Evolutionary conservation across 2,888 invertebrate species (phyloP), one percentile per base, ranked within the genome.

Genomic region (Phymatocera aterrima): DNA sequence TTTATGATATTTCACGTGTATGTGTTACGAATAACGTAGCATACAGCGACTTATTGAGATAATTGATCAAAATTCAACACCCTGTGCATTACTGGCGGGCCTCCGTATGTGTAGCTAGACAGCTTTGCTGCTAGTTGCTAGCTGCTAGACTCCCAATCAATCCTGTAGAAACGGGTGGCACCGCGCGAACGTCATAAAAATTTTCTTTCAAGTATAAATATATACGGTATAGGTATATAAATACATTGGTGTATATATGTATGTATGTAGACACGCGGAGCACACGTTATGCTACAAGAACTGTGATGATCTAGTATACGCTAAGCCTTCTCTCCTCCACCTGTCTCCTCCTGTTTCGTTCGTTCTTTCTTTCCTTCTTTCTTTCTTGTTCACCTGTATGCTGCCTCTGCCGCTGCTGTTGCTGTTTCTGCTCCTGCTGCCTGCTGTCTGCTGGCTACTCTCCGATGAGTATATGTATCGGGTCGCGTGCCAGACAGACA

Each of bases 401-500:
- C 40, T 40, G 4, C n/a, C n/a, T n/a, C n/a, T n/a, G n/a, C n/a
- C n/a, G n/a, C n/a, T n/a, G n/a, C n/a, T 43, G 15, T 43, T 12
- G 1, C 8, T 43, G 10, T 43, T 8, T n/a, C n/a, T n/a, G n/a
- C n/a, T n/a, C n/a, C n/a, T n/a, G 6, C 28, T 60, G 5, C 10
- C 8, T 28, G 15, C 15, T 28, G 3, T 12, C 8, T 6, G 3
- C 6, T 60, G 28, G 24, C 15, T 31, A n/a, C 70, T 70, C 18
- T 18, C 31, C 34, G 61, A 61, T 34, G 61, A 48, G 46, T 4
- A 37, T 10, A 15, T 34, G 43, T n/a, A 51, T 51, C 72, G 51
- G 51, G 72, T 72, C 72, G 72, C 72, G 72, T 72, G 72, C 72
- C 72, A 51, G 72, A 72, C 72, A 51, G 72, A 72, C 72, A 21